A percentile compares a stretch with the other conserved stretches of the same genome.
These are phyloP conservation scores for Buceros bicornis DNA, from an alignment of 2,797 vertebrate species.

Conservation along the genomic window DNA sequence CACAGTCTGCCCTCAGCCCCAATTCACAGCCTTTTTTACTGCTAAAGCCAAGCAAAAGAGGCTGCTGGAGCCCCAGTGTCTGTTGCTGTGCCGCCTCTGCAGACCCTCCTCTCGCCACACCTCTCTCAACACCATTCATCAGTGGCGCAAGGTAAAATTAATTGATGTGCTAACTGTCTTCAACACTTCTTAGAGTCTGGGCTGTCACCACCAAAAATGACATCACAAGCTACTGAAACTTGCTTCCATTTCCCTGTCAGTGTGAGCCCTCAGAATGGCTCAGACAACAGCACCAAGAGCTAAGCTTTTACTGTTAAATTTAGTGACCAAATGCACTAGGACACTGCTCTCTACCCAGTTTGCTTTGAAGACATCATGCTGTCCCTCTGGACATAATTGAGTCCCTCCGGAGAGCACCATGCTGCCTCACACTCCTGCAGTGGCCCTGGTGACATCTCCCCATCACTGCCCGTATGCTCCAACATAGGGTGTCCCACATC, in stretches of 20 bases:
- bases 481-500: neutral
- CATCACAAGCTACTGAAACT: neutral
- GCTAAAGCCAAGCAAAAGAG: neutral
- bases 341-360: neutral
- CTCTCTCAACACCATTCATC: neutral
- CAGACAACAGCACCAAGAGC: neutral
- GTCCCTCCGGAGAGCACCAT: neutral
- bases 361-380: neutral
- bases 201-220: conserved; percentile 18
- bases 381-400: neutral
- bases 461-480: neutral
- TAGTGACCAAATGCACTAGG: neutral
- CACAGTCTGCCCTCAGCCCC: neutral
- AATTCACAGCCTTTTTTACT: neutral
- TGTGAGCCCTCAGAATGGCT: neutral
- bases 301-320: conserved; percentile 17
- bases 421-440: neutral
- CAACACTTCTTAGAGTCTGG: neutral
- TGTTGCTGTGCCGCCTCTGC: neutral
- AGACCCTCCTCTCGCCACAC: neutral
- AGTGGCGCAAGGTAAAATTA: conserved; percentile 43
- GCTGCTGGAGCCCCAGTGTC: neutral
- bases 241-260: conserved; percentile 11
- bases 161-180: conserved; percentile 9
- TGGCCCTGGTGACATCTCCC: neutral